A percentile compares a stretch with the other conserved stretches of the same genome.
These are phyloP conservation scores for Argyrosomus regius DNA, from an alignment of 2,797 vertebrate genomes.

Conservation along the genomic window DNA sequence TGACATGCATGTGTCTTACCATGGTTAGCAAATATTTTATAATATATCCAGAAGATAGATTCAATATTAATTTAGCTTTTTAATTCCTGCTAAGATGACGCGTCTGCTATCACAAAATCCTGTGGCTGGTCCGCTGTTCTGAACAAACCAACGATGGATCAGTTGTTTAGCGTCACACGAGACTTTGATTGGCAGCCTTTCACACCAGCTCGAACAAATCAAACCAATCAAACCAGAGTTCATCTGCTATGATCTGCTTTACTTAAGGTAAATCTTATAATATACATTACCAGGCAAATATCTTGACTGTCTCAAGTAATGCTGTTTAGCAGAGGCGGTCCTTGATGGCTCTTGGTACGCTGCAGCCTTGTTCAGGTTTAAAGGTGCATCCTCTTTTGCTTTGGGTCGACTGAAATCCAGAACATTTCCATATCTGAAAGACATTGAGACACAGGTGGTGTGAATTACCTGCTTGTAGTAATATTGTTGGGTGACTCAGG, in stretches of 20 bases:
- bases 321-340: conserved; percentile 91
- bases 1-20: neutral
- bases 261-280: neutral
- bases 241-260: neutral
- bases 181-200: too few relatives aligned
- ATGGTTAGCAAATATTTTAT: neutral
- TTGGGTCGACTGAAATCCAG: conserved; percentile 90
- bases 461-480: neutral
- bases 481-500: neutral
- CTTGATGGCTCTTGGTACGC: conserved; percentile 86
- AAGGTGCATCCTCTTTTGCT: conserved; percentile 83
- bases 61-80: neutral
- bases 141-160: neutral
- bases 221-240: neutral
- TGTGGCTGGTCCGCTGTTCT: neutral
- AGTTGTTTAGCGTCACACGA: too few relatives aligned
- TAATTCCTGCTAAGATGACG: neutral
- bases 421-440: conserved; percentile 89
- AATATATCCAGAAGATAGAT: neutral
- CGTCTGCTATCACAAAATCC: too few relatives aligned
- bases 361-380: conserved; percentile 84
- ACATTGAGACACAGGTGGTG: neutral
- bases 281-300: conserved; percentile 92
- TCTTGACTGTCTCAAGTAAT: conserved; percentile 94
- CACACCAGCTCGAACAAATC: neutral